A percentile compares a stretch with the other conserved stretches of the same genome.
Evolutionary conservation across 1,140 invertebrate species (phyloP).

Genomic region (Scylla paramamosain): DNA sequence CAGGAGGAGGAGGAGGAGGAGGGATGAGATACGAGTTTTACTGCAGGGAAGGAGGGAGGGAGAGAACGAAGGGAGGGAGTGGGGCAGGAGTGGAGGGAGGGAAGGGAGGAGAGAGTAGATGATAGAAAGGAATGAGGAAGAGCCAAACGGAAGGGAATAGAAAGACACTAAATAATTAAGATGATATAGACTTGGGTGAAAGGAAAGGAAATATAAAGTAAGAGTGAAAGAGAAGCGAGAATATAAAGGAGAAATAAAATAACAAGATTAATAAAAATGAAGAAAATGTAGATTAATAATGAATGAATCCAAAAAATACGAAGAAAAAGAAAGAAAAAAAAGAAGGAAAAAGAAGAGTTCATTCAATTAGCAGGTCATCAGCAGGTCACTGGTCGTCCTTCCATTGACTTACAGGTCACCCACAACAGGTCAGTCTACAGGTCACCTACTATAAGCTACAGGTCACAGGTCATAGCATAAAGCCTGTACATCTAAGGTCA

Average conservation of each 20-base stretch:
- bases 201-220: not conserved
- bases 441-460: no score
- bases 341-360: not conserved
- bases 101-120: not conserved
- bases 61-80: not conserved
- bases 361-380: not conserved
- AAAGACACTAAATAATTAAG: not conserved
- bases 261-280: not conserved
- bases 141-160: not conserved
- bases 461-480: no score
- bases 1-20: not conserved
- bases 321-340: not conserved
- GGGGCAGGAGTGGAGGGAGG: not conserved
- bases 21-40: not conserved
- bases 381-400: not conserved
- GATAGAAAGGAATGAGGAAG: not conserved
- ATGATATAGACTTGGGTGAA: not conserved
- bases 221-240: conserved; percentile 34
- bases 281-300: not conserved
- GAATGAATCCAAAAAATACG: not conserved
- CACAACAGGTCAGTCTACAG: no score
- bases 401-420: not conserved
- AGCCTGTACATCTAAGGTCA: no score
- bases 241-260: not conserved
- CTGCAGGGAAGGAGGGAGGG: conserved; percentile 25